Conservation (phyloP, 2,888 invertebrate species). For the Periphyllus acericola region DNA sequence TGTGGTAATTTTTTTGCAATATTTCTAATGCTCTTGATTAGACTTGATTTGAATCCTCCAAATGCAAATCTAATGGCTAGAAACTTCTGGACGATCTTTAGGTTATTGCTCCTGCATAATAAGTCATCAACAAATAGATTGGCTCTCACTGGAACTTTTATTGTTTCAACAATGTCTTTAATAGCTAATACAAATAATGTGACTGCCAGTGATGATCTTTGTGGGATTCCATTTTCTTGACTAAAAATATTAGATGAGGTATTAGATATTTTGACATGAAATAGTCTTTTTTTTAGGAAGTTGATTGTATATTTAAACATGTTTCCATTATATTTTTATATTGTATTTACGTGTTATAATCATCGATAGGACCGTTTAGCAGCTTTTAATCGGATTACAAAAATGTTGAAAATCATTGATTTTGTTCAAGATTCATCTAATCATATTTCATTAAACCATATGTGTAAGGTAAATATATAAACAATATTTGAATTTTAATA, state of each 20-base stretch:
- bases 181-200: slow-evolving; percentile 10
- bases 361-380: slow-evolving; percentile 50
- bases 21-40: too few relatives aligned
- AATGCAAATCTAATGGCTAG: neutral
- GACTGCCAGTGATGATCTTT: neutral
- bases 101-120: neutral
- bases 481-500: neutral
- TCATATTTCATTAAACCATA: slow-evolving; percentile 51
- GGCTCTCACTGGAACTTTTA: neutral
- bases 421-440: slow-evolving; percentile 57
- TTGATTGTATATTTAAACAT: too few relatives aligned
- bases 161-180: slow-evolving; percentile 2
- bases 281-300: neutral
- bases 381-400: slow-evolving; percentile 56
- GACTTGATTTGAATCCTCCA: too few relatives aligned
- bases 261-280: neutral
- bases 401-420: slow-evolving; percentile 60
- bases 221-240: slow-evolving; percentile 14
- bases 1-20: too few relatives aligned
- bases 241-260: neutral
- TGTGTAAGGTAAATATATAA: slow-evolving; percentile 55
- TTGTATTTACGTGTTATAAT: neutral
- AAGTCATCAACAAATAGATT: slow-evolving; percentile 23
- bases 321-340: neutral
- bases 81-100: neutral